These are phyloP conservation scores for Fragum fragum DNA, from an alignment of 2,888 invertebrate species.

Conservation along the genomic window DNA sequence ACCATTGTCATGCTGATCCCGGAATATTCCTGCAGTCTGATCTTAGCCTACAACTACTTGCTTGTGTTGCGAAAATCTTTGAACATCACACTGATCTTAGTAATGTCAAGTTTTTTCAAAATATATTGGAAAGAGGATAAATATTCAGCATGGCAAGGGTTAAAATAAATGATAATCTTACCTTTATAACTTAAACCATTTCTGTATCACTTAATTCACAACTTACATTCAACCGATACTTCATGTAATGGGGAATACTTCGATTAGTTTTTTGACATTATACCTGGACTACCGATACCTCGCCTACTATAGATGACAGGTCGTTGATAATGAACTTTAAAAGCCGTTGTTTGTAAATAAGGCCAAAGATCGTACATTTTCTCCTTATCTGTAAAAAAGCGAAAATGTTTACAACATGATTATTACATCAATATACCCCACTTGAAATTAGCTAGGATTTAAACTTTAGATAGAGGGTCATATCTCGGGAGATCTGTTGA, in stretches of 20 bases:
- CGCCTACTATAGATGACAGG: background rate
- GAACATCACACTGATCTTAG: no score
- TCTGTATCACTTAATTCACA: background rate
- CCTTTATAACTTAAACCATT: no score
- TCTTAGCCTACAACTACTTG: no score
- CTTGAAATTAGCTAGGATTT: background rate
- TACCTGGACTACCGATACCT: background rate
- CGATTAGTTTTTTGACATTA: background rate
- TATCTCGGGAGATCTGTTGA: no score
- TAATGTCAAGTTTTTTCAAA: no score
- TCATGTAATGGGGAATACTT: background rate
- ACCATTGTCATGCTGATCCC: no score
- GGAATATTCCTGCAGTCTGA: no score
- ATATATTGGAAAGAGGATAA: no score
- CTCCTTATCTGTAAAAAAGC: conserved; percentile 6
- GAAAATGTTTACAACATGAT: background rate
- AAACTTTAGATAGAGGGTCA: no score
- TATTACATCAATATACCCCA: background rate
- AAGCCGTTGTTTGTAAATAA: background rate
- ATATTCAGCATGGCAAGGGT: no score
- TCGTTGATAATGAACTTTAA: background rate
- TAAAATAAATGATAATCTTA: no score
- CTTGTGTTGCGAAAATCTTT: no score
- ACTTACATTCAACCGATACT: background rate
- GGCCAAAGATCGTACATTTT: background rate